Evolutionary conservation across 2,888 invertebrate genomes (phyloP).

Genomic region (Esperia sulphurella): DNA sequence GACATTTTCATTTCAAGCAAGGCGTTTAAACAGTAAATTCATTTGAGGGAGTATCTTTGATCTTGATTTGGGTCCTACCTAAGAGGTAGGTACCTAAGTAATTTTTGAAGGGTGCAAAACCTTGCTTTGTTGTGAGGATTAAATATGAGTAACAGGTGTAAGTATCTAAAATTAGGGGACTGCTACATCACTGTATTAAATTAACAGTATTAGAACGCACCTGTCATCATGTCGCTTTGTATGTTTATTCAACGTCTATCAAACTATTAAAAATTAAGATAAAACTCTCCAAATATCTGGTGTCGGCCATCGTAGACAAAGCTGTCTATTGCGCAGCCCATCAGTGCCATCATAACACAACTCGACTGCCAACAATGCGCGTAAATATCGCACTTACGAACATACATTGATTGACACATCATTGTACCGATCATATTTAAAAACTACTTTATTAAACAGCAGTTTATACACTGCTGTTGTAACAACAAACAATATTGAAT

Average conservation of each 20-base stretch:
- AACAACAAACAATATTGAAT: slow-evolving; percentile 12
- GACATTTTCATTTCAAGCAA: too few relatives aligned
- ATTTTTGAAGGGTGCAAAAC: too few relatives aligned
- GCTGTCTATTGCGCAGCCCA: slow-evolving; percentile 16
- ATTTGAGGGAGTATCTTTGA: too few relatives aligned
- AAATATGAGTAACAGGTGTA: too few relatives aligned
- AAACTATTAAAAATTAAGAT: background rate
- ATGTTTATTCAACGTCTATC: background rate
- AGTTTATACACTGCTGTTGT: slow-evolving; percentile 24
- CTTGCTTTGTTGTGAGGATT: too few relatives aligned
- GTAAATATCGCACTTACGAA: slow-evolving; percentile 42
- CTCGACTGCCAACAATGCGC: slow-evolving; percentile 28
- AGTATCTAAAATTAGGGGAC: too few relatives aligned
- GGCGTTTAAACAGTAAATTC: too few relatives aligned
- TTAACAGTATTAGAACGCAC: too few relatives aligned
- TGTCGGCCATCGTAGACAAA: slow-evolving; percentile 15
- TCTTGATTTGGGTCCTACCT: too few relatives aligned
- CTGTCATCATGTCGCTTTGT: too few relatives aligned
- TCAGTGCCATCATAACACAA: slow-evolving; percentile 12
- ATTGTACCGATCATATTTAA: slow-evolving; percentile 10
- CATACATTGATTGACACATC: slow-evolving; percentile 23
- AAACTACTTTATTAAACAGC: slow-evolving; percentile 7
- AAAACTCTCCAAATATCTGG: slow-evolving; percentile 14
- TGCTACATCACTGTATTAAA: too few relatives aligned
- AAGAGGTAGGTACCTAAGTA: too few relatives aligned